These are phyloP conservation scores for Schizaphis graminum DNA, from an alignment of 2,888 invertebrate species.

Conservation along the genomic window DNA sequence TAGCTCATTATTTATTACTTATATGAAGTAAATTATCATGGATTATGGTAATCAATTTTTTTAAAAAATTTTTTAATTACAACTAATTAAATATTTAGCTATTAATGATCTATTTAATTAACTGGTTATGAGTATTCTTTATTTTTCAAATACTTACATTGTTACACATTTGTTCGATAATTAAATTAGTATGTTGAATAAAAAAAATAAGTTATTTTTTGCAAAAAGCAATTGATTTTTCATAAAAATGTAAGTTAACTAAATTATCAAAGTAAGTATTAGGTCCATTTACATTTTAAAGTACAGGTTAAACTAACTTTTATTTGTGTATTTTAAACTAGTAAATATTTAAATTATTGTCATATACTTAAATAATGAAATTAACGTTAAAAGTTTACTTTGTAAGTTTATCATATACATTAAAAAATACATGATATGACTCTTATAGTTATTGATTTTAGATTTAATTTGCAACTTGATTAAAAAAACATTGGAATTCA, in stretches of 20 bases:
- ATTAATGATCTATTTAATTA: background rate
- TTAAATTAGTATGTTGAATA: background rate
- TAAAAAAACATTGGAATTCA: conserved; percentile 51
- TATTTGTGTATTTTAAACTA: background rate
- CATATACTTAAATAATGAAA: background rate
- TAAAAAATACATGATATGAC: background rate
- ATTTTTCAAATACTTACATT: background rate
- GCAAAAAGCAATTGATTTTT: background rate
- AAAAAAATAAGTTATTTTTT: background rate
- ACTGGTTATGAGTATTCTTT: background rate
- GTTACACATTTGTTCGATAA: background rate
- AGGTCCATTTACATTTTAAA: background rate
- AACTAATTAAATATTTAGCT: background rate
- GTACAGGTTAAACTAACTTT: background rate
- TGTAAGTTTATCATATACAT: background rate
- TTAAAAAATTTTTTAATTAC: background rate
- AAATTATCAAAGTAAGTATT: background rate
- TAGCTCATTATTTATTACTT: background rate
- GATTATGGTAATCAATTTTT: background rate
- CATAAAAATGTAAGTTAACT: background rate
- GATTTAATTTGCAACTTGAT: background rate
- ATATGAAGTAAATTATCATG: background rate
- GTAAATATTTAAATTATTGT: background rate
- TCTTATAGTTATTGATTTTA: background rate
- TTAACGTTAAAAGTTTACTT: background rate